Conservation (phyloP, 2,888 invertebrate species). For the Platycnemis pennipes region DNA sequence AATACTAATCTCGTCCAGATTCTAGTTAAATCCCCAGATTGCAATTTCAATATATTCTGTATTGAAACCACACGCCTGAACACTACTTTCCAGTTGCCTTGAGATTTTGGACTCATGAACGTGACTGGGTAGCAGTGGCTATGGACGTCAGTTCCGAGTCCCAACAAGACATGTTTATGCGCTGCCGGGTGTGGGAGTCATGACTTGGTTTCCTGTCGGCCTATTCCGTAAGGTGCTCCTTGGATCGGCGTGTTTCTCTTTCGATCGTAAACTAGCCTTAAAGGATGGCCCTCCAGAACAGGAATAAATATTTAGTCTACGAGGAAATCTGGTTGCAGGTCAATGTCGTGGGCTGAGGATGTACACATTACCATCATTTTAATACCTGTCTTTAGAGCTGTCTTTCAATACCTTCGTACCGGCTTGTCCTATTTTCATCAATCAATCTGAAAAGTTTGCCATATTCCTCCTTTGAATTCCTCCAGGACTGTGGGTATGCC, state of each 20-base stretch:
- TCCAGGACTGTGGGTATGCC: not conserved
- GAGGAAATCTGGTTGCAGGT: not conserved
- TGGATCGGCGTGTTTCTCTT: not conserved
- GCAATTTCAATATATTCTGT: no score
- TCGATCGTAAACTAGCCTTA: not conserved
- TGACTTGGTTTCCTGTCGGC: not conserved
- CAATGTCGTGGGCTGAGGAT: not conserved
- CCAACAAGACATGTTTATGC: not conserved
- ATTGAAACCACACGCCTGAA: not conserved
- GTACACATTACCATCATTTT: not conserved
- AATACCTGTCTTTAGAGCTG: not conserved
- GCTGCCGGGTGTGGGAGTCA: not conserved
- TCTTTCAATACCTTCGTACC: not conserved
- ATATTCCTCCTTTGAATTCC: no score
- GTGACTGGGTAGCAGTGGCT: not conserved
- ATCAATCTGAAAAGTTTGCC: not conserved
- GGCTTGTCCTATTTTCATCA: not conserved
- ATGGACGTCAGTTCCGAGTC: not conserved
- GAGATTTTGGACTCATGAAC: not conserved
- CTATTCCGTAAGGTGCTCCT: not conserved
- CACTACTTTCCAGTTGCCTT: not conserved
- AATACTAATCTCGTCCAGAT: no score
- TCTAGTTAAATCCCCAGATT: no score
- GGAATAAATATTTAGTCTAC: not conserved
- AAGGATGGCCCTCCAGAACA: not conserved